phyloP scores from a whole-genome alignment of 2,888 invertebrate genomes.

The Leptopilina drosophilae region DNA sequence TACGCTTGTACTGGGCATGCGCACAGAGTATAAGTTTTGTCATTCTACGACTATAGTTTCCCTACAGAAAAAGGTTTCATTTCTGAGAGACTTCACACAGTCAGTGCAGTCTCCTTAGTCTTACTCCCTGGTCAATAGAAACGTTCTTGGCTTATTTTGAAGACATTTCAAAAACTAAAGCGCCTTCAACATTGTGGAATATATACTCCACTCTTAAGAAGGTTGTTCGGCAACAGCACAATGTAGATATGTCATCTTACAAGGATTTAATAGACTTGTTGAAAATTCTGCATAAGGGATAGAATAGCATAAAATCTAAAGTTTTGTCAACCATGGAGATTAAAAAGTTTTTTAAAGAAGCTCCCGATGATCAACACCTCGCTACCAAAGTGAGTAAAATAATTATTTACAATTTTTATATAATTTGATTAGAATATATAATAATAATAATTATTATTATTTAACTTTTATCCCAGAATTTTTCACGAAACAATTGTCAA shows the following conservation, averaged over 20 bases:
- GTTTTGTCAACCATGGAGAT: conserved; percentile 62
- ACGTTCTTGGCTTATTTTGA: conserved; percentile 54
- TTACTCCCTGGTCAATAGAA: no score
- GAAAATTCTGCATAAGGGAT: conserved; percentile 61
- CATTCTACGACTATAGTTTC: no score
- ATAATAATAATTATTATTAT: no score
- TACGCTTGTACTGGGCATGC: no score
- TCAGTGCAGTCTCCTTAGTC: no score
- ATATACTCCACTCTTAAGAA: conserved; percentile 60
- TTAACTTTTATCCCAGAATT: no score
- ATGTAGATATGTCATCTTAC: conserved; percentile 55
- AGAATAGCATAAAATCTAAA: conserved; percentile 63
- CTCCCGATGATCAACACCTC: conserved; percentile 60
- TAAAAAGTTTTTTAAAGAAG: conserved; percentile 59
- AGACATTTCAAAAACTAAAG: conserved; percentile 55
- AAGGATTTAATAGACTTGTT: conserved; percentile 56
- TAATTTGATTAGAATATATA: no score
- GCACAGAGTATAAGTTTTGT: no score
- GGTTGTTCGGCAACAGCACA: conserved; percentile 51
- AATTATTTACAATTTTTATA: neutral
- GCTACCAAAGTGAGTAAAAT: conserved; percentile 53
- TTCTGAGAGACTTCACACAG: no score
- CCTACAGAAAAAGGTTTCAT: no score
- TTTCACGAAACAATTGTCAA: no score
- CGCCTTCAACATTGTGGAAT: conserved; percentile 61